phyloP scores from a whole-genome alignment of 2,797 vertebrate genomes.

The Aphelocoma californica region DNA sequence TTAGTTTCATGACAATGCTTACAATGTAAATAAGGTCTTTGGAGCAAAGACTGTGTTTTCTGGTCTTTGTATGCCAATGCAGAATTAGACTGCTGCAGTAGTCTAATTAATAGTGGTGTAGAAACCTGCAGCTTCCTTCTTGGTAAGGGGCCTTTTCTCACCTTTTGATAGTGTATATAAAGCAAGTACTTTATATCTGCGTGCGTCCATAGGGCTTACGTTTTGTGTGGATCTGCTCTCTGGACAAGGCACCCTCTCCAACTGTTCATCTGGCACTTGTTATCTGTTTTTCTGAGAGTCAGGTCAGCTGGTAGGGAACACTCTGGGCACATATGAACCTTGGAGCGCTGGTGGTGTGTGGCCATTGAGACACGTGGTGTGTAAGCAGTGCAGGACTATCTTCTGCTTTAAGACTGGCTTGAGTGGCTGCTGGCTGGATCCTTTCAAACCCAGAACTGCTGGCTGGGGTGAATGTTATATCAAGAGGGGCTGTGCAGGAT shows the following conservation, averaged over 20 bases:
- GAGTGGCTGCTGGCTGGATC: neutral
- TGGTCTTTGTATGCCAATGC: neutral
- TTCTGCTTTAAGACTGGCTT: neutral
- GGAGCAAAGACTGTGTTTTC: neutral
- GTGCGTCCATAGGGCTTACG: fast-evolving
- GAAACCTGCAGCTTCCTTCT: neutral
- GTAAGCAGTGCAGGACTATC: neutral
- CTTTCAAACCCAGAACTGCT: neutral
- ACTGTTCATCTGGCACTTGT: neutral
- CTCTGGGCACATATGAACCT: neutral
- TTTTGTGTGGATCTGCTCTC: neutral
- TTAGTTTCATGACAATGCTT: neutral
- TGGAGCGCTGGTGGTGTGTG: neutral
- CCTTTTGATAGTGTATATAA: neutral
- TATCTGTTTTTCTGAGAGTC: neutral
- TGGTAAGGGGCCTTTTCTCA: neutral
- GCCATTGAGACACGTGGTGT: fast-evolving
- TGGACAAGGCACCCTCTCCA: neutral
- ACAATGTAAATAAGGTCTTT: neutral
- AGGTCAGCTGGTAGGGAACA: neutral
- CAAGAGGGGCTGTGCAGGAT: neutral
- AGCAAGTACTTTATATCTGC: neutral
- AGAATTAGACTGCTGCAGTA: neutral
- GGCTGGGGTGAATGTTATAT: neutral
- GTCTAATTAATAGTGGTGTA: neutral